phyloP scores from a whole-genome alignment of 2,888 invertebrate species.

The Latrodectus elegans region DNA sequence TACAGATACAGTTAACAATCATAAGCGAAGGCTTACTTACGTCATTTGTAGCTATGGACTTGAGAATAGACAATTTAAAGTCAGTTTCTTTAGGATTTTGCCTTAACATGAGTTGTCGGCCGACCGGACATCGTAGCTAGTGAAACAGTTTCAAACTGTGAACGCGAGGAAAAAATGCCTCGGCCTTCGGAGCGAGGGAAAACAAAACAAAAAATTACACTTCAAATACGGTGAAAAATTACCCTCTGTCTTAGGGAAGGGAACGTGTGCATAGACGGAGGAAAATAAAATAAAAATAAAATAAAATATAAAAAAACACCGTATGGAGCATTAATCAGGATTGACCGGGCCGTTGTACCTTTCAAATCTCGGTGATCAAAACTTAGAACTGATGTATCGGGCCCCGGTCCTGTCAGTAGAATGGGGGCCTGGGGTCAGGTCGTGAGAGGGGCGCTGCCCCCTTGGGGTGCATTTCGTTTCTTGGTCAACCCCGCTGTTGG shows the following conservation, averaged over 20 bases:
- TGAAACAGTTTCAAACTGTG: slow-evolving; percentile 10
- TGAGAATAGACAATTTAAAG: too few species aligned
- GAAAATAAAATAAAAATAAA: slow-evolving; percentile 11
- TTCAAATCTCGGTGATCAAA: slow-evolving; percentile 28
- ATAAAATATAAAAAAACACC: slow-evolving; percentile 3
- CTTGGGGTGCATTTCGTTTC: slow-evolving; percentile 25
- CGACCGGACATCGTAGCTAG: background rate
- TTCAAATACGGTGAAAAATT: slow-evolving; percentile 63
- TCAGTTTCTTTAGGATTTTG: too few species aligned
- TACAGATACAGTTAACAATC: too few species aligned
- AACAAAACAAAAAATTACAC: slow-evolving; percentile 44
- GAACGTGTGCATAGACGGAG: slow-evolving; percentile 47
- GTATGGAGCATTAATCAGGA: slow-evolving; percentile 50
- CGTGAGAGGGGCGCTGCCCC: slow-evolving; percentile 39
- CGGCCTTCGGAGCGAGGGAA: slow-evolving; percentile 18
- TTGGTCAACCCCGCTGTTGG: slow-evolving; percentile 37
- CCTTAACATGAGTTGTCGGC: too few species aligned
- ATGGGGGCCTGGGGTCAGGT: slow-evolving; percentile 35
- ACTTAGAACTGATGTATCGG: slow-evolving; percentile 34
- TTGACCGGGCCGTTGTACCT: slow-evolving; percentile 34
- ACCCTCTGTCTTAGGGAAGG: slow-evolving; percentile 47
- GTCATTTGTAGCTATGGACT: too few species aligned
- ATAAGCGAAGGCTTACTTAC: too few species aligned
- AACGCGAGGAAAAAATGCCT: slow-evolving; percentile 32
- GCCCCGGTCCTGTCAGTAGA: slow-evolving; percentile 33